A percentile compares a stretch with the other conserved stretches of the same genome.
Conservation (phyloP, 1,140 invertebrate species). For the Eubasilissa regina region DNA sequence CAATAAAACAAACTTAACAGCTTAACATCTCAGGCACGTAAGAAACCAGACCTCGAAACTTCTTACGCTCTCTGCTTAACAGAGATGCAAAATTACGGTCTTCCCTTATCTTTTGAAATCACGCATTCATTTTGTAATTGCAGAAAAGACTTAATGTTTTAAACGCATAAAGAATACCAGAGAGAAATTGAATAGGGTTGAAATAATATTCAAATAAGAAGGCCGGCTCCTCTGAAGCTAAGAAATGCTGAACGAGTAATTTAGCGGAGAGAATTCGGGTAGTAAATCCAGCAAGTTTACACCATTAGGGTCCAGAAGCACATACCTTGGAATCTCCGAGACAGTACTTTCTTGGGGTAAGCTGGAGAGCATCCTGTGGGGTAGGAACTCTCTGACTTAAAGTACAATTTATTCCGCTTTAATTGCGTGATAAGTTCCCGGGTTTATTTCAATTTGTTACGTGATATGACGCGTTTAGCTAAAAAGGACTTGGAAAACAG, state of each 20-base stretch:
- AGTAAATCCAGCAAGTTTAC: conserved; percentile 54
- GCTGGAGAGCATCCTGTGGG: conserved; percentile 42
- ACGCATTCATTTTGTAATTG: conserved; percentile 45
- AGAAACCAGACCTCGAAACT: conserved; percentile 56
- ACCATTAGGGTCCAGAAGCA: conserved; percentile 31
- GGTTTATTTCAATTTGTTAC: conserved; percentile 58
- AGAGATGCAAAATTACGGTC: conserved; percentile 39
- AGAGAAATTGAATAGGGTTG: conserved; percentile 48
- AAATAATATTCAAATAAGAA: conserved; percentile 37
- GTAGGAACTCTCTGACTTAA: conserved; percentile 48
- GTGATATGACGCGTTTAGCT: conserved; percentile 42
- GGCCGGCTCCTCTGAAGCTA: conserved; percentile 45
- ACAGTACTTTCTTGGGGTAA: conserved; percentile 8
- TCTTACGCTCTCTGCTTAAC: conserved; percentile 39
- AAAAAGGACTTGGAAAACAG: conserved; percentile 39
- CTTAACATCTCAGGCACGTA: conserved; percentile 55
- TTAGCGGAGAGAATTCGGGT: conserved; percentile 58
- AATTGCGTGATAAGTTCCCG: conserved; percentile 57
- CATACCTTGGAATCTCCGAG: conserved; percentile 26
- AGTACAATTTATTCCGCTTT: conserved; percentile 55
- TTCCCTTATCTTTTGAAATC: conserved; percentile 50
- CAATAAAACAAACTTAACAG: conserved; percentile 60
- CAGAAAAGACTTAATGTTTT: conserved; percentile 43
- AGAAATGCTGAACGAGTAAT: conserved; percentile 56
- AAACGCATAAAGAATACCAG: conserved; percentile 48